Percentiles rank a stretch among this genome's conserved stretches.
Evolutionary conservation across 2,113 vertebrate genomes (phyloP).

Genomic region (Zosterops lateralis): DNA sequence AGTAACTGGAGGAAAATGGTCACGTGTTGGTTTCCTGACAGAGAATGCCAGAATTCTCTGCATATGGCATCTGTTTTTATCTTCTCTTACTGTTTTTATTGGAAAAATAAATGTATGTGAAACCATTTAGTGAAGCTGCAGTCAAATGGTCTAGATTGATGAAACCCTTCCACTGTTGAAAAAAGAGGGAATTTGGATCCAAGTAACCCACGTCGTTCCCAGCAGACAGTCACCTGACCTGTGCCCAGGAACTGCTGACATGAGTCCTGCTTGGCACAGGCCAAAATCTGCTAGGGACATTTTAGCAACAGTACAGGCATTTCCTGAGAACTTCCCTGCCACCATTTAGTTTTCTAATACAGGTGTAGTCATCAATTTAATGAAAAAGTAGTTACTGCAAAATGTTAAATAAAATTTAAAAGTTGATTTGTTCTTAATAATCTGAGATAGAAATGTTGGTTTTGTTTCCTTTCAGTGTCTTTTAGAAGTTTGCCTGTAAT

Average conservation of each 20-base stretch:
- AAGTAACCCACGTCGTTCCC: background rate
- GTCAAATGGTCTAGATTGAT: background rate
- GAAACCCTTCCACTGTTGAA: background rate
- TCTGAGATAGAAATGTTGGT: background rate
- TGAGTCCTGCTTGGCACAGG: background rate
- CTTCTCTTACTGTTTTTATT: background rate
- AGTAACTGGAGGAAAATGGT: background rate
- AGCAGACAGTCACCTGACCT: background rate
- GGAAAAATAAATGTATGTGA: background rate
- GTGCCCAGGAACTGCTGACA: background rate
- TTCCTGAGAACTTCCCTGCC: background rate
- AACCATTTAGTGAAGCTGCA: background rate
- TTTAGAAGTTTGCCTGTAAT: background rate
- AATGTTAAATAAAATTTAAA: background rate
- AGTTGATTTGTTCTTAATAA: background rate
- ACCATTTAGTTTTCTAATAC: background rate
- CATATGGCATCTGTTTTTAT: background rate
- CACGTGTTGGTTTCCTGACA: background rate
- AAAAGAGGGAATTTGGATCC: background rate
- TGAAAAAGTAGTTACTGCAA: background rate
- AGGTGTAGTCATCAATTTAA: background rate
- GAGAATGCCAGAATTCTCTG: background rate
- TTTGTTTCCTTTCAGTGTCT: background rate
- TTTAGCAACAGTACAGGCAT: background rate
- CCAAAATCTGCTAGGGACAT: background rate